Percentiles rank a stretch among this genome's conserved stretches.
Evolutionary conservation across 1,140 invertebrate species (phyloP).

Genomic region (Dufourea novaeangliae): DNA sequence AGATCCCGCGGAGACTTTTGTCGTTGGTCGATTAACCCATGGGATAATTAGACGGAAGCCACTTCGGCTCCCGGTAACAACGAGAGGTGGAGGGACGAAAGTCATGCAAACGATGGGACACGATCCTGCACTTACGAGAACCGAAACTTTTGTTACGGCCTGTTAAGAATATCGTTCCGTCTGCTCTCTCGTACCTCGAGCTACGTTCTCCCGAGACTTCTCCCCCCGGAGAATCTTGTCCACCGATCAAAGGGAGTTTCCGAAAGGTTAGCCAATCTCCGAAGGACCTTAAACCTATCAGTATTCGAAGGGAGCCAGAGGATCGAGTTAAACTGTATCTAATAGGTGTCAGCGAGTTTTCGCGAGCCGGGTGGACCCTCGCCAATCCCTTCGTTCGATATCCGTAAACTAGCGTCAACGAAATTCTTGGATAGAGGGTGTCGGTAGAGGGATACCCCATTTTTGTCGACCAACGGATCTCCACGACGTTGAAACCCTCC

Average conservation of each 20-base stretch:
- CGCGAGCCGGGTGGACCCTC: neutral
- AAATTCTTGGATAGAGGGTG: too few species aligned
- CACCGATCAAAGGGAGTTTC: constrained; percentile 21
- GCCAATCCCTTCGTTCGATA: constrained; percentile 2
- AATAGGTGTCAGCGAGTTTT: constrained; percentile 34
- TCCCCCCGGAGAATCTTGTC: neutral
- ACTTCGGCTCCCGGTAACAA: too few species aligned
- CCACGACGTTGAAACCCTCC: too few species aligned
- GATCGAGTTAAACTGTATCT: constrained; percentile 16
- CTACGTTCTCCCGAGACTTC: neutral
- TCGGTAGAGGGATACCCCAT: too few species aligned
- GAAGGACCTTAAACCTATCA: constrained; percentile 29
- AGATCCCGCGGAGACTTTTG: neutral
- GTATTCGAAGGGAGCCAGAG: neutral
- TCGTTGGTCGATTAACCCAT: neutral
- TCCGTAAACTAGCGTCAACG: neutral
- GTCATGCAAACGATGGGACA: constrained; percentile 38
- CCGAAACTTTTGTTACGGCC: constrained; percentile 28
- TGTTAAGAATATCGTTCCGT: neutral
- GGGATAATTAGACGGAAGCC: constrained; percentile 37
- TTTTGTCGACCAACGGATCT: too few species aligned
- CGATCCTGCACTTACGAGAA: constrained; percentile 40
- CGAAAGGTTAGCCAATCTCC: constrained; percentile 16
- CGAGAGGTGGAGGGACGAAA: constrained; percentile 9
- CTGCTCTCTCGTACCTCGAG: neutral